Conservation (phyloP, 2,113 vertebrate genomes). For the Hymenochirus boettgeri region DNA sequence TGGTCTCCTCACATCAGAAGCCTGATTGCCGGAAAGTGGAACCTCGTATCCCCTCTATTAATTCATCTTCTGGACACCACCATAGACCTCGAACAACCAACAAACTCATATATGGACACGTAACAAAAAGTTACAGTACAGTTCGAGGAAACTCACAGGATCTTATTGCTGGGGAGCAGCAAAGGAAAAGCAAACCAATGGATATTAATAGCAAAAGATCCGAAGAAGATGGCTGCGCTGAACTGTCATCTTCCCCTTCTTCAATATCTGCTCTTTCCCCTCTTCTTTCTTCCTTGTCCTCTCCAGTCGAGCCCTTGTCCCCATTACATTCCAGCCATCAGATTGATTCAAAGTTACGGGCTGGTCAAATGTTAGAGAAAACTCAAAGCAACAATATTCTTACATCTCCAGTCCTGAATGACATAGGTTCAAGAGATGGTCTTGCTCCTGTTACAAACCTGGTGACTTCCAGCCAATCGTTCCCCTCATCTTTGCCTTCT, state of each 20-base stretch:
- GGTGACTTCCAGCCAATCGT: constrained; percentile 70
- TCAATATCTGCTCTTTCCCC: constrained; percentile 61
- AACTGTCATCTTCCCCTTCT: constrained; percentile 40
- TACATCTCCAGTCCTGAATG: constrained; percentile 48
- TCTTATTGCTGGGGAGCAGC: constrained; percentile 37
- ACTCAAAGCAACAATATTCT: constrained; percentile 44
- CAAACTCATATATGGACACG: constrained; percentile 47
- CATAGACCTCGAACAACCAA: constrained; percentile 54
- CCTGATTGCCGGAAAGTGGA: constrained; percentile 50
- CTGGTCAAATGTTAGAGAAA: constrained; percentile 51
- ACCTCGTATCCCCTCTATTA: constrained; percentile 49
- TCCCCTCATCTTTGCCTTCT: constrained; percentile 70
- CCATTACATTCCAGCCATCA: constrained; percentile 74
- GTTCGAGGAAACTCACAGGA: constrained; percentile 46
- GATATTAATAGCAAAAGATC: constrained; percentile 49
- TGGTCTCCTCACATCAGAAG: constrained; percentile 50
- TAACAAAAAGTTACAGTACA: constrained; percentile 46
- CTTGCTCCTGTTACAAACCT: constrained; percentile 45
- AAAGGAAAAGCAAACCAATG: constrained; percentile 34
- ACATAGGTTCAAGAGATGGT: constrained; percentile 56
- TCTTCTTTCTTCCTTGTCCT: constrained; percentile 59
- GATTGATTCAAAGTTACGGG: constrained; percentile 54
- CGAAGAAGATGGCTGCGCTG: constrained; percentile 45
- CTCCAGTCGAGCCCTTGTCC: constrained; percentile 60
- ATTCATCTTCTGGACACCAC: constrained; percentile 50